These are phyloP conservation scores for Telmatherina bonti DNA, from an alignment of 2,797 vertebrate species.

Conservation along the genomic window DNA sequence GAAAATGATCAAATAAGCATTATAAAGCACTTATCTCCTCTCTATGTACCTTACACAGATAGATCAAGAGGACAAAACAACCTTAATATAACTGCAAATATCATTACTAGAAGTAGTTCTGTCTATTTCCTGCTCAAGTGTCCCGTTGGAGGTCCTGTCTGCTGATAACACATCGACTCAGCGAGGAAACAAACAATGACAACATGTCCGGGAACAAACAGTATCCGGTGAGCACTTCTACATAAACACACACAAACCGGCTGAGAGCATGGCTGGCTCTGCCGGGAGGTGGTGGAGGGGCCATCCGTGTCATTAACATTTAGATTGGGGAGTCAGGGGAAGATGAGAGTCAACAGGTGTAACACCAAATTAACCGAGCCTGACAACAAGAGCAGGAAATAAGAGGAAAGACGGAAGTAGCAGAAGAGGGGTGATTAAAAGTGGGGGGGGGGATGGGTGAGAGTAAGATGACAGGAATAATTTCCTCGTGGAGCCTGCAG, in stretches of 20 bases:
- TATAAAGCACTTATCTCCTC: too few species aligned
- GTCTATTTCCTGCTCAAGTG: slow-evolving; percentile 30
- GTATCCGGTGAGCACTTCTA: slow-evolving; percentile 21
- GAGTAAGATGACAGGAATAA: slow-evolving; percentile 50
- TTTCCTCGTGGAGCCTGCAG: slow-evolving; percentile 51
- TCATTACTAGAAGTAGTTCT: slow-evolving; percentile 4
- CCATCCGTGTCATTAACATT: slow-evolving; percentile 75
- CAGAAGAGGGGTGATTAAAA: slow-evolving; percentile 53
- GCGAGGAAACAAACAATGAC: slow-evolving; percentile 27
- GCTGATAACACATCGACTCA: slow-evolving; percentile 30
- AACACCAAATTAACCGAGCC: slow-evolving; percentile 44
- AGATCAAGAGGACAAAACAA: slow-evolving; percentile 14
- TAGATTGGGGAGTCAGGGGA: slow-evolving; percentile 64
- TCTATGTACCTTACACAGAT: neutral
- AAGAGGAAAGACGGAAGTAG: slow-evolving; percentile 44
- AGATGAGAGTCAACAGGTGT: slow-evolving; percentile 69
- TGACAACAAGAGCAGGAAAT: slow-evolving; percentile 59
- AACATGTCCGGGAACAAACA: slow-evolving; percentile 26
- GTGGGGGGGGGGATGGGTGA: slow-evolving; percentile 35
- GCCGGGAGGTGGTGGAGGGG: neutral
- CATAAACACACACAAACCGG: slow-evolving; percentile 32
- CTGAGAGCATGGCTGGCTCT: slow-evolving; percentile 11
- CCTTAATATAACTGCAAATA: slow-evolving; percentile 10
- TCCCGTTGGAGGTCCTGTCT: slow-evolving; percentile 12
- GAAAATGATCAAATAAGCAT: neutral